These are phyloP conservation scores for Nomada ruficornis DNA, from an alignment of 2,888 invertebrate genomes.

Conservation along the genomic window DNA sequence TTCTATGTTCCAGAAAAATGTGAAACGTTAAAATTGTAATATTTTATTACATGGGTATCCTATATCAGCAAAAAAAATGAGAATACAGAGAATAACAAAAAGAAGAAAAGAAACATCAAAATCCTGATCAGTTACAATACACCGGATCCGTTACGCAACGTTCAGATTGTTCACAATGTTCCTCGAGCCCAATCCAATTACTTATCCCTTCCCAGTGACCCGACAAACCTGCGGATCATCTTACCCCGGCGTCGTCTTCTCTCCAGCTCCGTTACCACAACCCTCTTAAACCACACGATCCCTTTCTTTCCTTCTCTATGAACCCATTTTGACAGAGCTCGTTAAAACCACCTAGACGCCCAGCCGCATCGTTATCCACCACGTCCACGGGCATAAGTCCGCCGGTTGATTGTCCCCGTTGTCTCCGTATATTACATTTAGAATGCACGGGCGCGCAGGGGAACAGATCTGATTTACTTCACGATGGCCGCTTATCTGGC, in stretches of 20 bases:
- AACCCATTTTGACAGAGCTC: slow-evolving; percentile 32
- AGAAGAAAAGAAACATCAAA: too few relatives aligned
- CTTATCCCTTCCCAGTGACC: too few relatives aligned
- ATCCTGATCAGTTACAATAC: too few relatives aligned
- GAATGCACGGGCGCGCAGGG: slow-evolving; percentile 43
- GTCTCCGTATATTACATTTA: slow-evolving; percentile 61
- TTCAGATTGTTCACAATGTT: too few relatives aligned
- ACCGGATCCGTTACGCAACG: too few relatives aligned
- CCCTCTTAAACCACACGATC: not conserved
- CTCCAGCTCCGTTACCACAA: not conserved
- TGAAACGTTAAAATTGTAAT: too few relatives aligned
- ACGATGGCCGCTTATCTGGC: slow-evolving; percentile 62
- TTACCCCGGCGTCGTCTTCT: not conserved
- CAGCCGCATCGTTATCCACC: slow-evolving; percentile 55
- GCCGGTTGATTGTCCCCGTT: slow-evolving; percentile 62
- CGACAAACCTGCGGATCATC: not conserved
- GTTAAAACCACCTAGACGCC: slow-evolving; percentile 42
- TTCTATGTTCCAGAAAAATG: too few relatives aligned
- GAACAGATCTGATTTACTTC: slow-evolving; percentile 67
- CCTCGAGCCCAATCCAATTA: too few relatives aligned
- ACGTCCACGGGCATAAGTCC: slow-evolving; percentile 46
- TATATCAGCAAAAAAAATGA: too few relatives aligned
- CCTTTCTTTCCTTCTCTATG: slow-evolving; percentile 20
- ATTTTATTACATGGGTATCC: too few relatives aligned
- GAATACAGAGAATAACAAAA: too few relatives aligned